Evolutionary conservation across 2,113 vertebrate genomes (phyloP).

Genomic region (Leptobrachium leishanense): DNA sequence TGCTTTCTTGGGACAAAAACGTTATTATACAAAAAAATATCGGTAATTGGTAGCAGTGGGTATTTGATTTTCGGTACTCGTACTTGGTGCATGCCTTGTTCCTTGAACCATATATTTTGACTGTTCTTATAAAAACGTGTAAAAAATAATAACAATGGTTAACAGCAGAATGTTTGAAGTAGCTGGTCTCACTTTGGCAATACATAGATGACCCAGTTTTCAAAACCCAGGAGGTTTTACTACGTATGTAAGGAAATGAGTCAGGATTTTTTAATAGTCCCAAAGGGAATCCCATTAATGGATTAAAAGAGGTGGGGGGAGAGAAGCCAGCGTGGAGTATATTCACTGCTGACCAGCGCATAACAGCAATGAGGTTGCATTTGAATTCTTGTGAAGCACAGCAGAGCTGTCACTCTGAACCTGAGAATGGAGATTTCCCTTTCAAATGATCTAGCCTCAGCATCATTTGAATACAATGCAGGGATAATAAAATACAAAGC

Average conservation of each 20-base stretch:
- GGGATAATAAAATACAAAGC: background rate
- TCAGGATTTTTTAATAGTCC: constrained; percentile 37
- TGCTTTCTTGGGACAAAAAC: no score
- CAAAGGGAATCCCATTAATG: constrained; percentile 20
- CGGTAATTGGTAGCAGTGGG: no score
- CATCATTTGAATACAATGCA: constrained; percentile 1
- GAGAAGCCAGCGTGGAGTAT: background rate
- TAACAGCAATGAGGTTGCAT: background rate
- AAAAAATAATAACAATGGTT: no score
- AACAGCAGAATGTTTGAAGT: background rate
- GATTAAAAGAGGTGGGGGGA: constrained; percentile 8
- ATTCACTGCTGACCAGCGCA: constrained; percentile 27
- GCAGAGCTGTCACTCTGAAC: constrained; percentile 14
- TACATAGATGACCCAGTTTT: constrained; percentile 30
- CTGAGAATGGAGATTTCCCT: background rate
- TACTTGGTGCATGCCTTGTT: no score
- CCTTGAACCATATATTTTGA: no score
- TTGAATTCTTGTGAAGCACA: background rate
- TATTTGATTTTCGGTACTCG: no score
- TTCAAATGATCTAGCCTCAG: constrained; percentile 10
- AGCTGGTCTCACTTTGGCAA: background rate
- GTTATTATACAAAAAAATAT: no score
- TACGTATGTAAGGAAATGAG: constrained; percentile 17
- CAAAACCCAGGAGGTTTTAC: background rate
- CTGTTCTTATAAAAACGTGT: no score